phyloP scores from a whole-genome alignment of 2,113 vertebrate genomes.

The Dascyllus trimaculatus region DNA sequence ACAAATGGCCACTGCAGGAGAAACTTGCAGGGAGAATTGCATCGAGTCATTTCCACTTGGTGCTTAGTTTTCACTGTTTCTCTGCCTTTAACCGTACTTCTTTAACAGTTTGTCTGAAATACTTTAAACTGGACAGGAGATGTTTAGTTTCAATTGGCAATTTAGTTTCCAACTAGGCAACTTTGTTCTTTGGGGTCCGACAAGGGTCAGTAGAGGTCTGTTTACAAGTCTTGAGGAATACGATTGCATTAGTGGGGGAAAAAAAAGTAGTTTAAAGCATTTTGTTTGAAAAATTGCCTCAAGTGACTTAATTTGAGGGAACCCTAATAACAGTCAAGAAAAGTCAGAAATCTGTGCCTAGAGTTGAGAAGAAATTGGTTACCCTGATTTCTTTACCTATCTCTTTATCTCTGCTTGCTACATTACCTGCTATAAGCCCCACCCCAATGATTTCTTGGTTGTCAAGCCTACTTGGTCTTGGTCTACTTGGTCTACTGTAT shows the following conservation, averaged over 20 bases:
- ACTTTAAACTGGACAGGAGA: neutral
- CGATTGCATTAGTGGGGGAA: no score
- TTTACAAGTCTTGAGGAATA: no score
- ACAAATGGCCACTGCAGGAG: constrained; percentile 85
- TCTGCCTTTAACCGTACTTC: neutral
- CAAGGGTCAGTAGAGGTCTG: constrained; percentile 1
- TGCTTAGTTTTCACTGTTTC: neutral
- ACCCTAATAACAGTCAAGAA: neutral
- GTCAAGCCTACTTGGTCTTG: no score
- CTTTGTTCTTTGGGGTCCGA: neutral
- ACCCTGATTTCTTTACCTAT: neutral
- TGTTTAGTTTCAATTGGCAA: neutral
- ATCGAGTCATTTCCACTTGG: neutral
- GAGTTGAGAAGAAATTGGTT: neutral
- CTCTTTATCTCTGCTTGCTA: neutral
- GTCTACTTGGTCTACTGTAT: no score
- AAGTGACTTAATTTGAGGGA: no score
- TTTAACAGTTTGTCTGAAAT: neutral
- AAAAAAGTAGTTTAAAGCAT: neutral
- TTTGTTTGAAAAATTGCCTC: neutral
- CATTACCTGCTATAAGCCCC: neutral
- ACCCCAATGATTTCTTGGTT: no score
- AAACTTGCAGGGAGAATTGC: constrained; percentile 82
- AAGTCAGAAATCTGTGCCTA: neutral
- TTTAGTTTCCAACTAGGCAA: neutral